phyloP scores from a whole-genome alignment of 2,113 vertebrate genomes.

The Prionailurus bengalensis region DNA sequence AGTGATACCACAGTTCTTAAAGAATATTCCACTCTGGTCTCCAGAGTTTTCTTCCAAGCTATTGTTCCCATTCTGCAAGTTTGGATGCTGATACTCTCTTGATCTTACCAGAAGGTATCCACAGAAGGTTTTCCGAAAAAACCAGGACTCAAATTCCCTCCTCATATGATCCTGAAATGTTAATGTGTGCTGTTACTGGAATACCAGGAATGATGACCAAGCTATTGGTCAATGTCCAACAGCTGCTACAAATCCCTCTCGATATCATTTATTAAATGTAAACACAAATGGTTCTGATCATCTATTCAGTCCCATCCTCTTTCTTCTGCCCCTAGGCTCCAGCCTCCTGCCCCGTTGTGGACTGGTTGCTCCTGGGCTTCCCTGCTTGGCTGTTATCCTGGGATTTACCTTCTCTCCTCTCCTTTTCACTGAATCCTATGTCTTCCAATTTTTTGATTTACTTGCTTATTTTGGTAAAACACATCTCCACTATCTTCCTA shows the following conservation, averaged over 20 bases:
- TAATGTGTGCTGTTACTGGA: background rate
- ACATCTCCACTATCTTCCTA: conserved; percentile 27
- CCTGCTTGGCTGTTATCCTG: background rate
- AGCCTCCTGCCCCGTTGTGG: background rate
- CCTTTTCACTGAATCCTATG: background rate
- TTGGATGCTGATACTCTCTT: background rate
- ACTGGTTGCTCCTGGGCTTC: background rate
- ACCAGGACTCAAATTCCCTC: background rate
- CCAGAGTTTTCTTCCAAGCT: conserved; percentile 7
- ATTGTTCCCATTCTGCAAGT: background rate
- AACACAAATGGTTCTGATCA: background rate
- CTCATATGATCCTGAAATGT: background rate
- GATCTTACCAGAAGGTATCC: background rate
- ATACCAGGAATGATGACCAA: background rate
- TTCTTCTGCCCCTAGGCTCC: background rate
- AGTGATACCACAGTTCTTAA: background rate
- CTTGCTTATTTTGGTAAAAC: conserved; percentile 5
- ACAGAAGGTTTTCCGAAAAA: conserved; percentile 16
- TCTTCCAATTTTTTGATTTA: background rate
- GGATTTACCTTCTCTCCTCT: background rate
- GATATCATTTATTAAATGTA: background rate
- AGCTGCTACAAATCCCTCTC: background rate
- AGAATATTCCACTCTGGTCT: background rate
- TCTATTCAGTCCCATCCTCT: background rate
- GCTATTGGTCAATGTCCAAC: too few species aligned